These are phyloP conservation scores for Octopus bimaculoides DNA, from an alignment of 1,140 invertebrate genomes.

Conservation along the genomic window DNA sequence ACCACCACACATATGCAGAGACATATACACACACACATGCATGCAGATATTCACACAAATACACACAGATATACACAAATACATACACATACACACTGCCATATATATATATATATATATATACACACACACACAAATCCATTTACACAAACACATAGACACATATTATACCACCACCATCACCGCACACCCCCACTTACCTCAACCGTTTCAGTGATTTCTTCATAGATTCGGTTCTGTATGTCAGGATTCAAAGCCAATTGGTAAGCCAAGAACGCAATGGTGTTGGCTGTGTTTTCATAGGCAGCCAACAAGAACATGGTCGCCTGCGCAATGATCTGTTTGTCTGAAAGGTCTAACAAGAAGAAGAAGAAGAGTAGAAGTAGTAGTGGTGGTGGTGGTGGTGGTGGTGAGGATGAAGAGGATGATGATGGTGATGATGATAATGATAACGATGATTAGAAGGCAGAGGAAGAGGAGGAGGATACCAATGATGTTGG, in stretches of 20 bases:
- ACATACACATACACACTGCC: no score
- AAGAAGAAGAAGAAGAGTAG: background rate
- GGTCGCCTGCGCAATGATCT: constrained; percentile 67
- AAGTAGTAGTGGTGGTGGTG: background rate
- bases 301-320: constrained; percentile 69
- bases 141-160: no score
- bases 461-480: background rate
- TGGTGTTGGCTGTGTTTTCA: constrained; percentile 63
- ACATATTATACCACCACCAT: no score
- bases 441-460: background rate
- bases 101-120: no score
- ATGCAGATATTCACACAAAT: no score
- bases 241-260: constrained; percentile 63
- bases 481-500: background rate
- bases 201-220: constrained; percentile 60
- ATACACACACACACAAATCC: no score
- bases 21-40: no score
- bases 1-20: no score
- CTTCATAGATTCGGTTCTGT: constrained; percentile 62
- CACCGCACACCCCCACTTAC: constrained; percentile 12
- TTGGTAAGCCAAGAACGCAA: constrained; percentile 59
- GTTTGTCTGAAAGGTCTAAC: constrained; percentile 49
- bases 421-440: background rate
- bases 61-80: no score
- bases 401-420: background rate